Evolutionary conservation across 2,888 invertebrate species (phyloP).

Genomic region (Lochmaea crataegi): DNA sequence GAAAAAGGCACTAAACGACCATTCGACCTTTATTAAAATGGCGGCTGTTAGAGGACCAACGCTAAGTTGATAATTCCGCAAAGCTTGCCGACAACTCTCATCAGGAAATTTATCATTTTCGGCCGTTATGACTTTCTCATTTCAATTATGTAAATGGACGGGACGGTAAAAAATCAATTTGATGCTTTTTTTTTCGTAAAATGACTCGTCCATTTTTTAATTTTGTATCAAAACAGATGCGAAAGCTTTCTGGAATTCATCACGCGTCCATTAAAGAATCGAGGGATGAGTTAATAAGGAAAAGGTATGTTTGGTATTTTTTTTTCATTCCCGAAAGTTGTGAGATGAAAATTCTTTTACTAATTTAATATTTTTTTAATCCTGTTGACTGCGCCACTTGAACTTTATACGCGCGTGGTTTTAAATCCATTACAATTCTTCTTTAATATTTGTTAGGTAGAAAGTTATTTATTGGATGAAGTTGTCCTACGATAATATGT

Average conservation of each 20-base stretch:
- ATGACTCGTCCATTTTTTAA: constrained; percentile 3
- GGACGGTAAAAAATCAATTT: constrained; percentile 27
- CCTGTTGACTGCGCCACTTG: background rate
- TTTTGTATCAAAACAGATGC: constrained; percentile 9
- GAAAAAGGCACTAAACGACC: constrained; percentile 2
- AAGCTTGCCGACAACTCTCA: constrained; percentile 22
- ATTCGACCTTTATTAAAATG: constrained; percentile 14
- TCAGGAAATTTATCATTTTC: constrained; percentile 37
- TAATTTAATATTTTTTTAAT: background rate
- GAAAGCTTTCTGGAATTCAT: background rate
- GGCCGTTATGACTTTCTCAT: constrained; percentile 37
- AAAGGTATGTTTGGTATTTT: background rate
- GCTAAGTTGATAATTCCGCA: constrained; percentile 35
- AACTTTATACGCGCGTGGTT: no score
- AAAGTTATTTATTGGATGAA: background rate
- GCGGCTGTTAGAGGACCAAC: constrained; percentile 14
- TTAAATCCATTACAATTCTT: no score
- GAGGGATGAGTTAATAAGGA: background rate
- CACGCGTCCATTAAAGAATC: background rate
- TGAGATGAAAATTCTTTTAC: background rate
- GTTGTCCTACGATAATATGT: background rate
- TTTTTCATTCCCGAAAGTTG: background rate
- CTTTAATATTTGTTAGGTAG: no score
- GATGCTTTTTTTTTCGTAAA: constrained; percentile 14
- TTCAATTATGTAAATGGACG: constrained; percentile 38